A percentile compares a stretch with the other conserved stretches of the same genome.
Conservation (phyloP, 2,888 invertebrate species). For the Tholera decimalis region DNA sequence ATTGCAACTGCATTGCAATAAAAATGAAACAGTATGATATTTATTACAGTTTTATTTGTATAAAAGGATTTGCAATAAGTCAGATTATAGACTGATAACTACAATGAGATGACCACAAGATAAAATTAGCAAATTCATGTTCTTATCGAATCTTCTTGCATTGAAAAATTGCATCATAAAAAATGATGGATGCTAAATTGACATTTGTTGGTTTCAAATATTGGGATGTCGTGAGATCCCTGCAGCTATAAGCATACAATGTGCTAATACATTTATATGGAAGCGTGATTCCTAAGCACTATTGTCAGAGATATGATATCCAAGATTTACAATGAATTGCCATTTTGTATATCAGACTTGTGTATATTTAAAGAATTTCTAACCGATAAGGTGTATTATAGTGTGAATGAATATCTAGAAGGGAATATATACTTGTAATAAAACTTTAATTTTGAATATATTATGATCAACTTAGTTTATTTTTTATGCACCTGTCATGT, state of each 20-base stretch:
- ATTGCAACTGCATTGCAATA: slow-evolving; percentile 17
- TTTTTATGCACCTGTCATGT: too few relatives aligned
- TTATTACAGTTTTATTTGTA: slow-evolving; percentile 8
- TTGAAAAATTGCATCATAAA: slow-evolving; percentile 8
- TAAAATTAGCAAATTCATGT: slow-evolving; percentile 7
- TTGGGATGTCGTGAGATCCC: not conserved
- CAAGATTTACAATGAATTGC: too few relatives aligned
- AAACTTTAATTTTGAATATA: too few relatives aligned
- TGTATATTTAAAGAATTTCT: too few relatives aligned
- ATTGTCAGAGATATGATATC: too few relatives aligned
- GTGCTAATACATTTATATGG: not conserved
- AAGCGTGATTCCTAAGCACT: not conserved
- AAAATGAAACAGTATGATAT: slow-evolving; percentile 15
- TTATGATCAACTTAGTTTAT: too few relatives aligned
- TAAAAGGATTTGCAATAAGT: slow-evolving; percentile 19
- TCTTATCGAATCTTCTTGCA: slow-evolving; percentile 2
- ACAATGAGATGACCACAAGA: slow-evolving; percentile 14
- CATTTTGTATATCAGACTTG: too few relatives aligned
- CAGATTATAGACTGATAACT: slow-evolving; percentile 16
- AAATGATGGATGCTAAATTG: slow-evolving; percentile 1
- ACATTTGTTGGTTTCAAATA: not conserved
- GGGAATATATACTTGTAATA: too few relatives aligned
- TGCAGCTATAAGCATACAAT: not conserved
- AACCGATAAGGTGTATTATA: too few relatives aligned
- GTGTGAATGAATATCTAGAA: too few relatives aligned